Percentiles rank a stretch among this genome's conserved stretches.
Evolutionary conservation across 2,113 vertebrate genomes (phyloP).

Genomic region (Progne subis): DNA sequence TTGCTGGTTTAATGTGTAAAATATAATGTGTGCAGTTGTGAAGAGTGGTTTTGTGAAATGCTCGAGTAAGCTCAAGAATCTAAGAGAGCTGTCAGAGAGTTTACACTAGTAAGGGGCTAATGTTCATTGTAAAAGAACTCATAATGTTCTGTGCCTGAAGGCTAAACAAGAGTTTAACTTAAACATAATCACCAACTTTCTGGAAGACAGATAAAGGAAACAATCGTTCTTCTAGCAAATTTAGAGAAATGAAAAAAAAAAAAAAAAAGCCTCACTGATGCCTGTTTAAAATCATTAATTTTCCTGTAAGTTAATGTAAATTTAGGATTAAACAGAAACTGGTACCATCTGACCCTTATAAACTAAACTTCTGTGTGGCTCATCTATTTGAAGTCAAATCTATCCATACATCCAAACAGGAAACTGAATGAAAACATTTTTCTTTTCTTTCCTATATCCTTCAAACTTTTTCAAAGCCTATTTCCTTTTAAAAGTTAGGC

Average conservation of each 20-base stretch:
- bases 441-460: constrained; percentile 38
- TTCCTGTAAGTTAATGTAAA: constrained; percentile 67
- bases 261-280: constrained; percentile 18
- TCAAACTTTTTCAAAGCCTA: constrained; percentile 20
- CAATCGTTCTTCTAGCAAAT: constrained; percentile 31
- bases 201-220: constrained; percentile 65
- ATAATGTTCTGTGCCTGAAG: constrained; percentile 60
- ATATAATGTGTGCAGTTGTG: constrained; percentile 68
- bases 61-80: constrained; percentile 52
- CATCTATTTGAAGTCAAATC: constrained; percentile 52
- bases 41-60: constrained; percentile 63
- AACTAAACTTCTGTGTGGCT: constrained; percentile 54
- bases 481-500: constrained; percentile 22
- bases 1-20: constrained; percentile 73
- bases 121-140: constrained; percentile 57
- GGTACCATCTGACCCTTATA: constrained; percentile 53
- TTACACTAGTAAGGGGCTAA: constrained; percentile 39
- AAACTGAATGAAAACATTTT: constrained; percentile 56
- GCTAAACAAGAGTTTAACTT: constrained; percentile 51
- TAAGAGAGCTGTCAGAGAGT: constrained; percentile 66
- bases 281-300: constrained; percentile 63
- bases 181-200: constrained; percentile 42
- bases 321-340: constrained; percentile 67
- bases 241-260: constrained; percentile 6
- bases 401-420: constrained; percentile 57